Percentiles rank a stretch among this genome's conserved stretches.
Evolutionary conservation across 2,113 vertebrate species (phyloP).

Genomic region (Coptodon bakossiorum): DNA sequence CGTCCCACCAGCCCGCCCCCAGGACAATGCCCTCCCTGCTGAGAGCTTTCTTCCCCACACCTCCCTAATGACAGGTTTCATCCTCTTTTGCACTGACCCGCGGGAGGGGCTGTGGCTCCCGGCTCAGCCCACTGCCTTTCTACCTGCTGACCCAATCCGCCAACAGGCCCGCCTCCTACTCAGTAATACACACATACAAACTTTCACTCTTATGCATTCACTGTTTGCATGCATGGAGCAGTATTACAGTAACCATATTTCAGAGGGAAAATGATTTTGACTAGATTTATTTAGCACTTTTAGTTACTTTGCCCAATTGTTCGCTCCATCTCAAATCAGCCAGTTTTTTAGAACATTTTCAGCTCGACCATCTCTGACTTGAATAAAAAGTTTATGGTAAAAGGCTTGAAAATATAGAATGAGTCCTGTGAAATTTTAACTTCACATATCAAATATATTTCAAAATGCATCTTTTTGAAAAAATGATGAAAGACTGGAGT

Average conservation of each 20-base stretch:
- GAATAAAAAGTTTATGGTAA: background rate
- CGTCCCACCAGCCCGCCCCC: slow-evolving; percentile 63
- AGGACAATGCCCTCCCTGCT: slow-evolving; percentile 66
- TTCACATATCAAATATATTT: background rate
- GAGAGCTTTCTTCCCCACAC: slow-evolving; percentile 71
- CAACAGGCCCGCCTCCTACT: slow-evolving; percentile 21
- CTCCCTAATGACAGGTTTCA: slow-evolving; percentile 80
- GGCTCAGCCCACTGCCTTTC: slow-evolving; percentile 59
- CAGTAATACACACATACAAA: slow-evolving; percentile 42
- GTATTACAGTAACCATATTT: accelerated
- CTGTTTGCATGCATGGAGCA: background rate
- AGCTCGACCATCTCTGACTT: background rate
- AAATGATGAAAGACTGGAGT: background rate
- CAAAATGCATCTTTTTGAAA: background rate
- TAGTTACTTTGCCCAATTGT: accelerated
- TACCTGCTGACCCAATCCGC: slow-evolving; percentile 29
- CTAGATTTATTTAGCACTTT: background rate
- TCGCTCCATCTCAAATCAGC: background rate
- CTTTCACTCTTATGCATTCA: slow-evolving; percentile 10
- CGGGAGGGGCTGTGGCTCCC: slow-evolving; percentile 42
- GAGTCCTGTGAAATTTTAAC: background rate
- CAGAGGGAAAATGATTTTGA: accelerated
- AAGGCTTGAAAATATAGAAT: background rate
- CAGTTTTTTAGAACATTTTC: background rate
- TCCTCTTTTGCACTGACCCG: slow-evolving; percentile 66